Base-by-base conservation (phyloP, 2,113 vertebrate genomes). In the Rhombomys opimus region DNA sequence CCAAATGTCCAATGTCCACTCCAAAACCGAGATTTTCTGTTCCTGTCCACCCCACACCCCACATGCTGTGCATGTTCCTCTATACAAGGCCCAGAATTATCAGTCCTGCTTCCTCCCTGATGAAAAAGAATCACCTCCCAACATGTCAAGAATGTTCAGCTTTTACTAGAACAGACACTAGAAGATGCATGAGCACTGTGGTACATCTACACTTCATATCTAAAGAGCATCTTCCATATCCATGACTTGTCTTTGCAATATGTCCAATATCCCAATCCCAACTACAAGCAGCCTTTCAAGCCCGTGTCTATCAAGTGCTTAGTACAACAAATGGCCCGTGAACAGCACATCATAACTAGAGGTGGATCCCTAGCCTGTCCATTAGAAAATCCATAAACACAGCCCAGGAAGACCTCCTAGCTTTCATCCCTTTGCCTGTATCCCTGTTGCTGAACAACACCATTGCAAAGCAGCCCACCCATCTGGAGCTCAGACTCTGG, bases 81-180 rank as follows among this genome's bases (percentile, higher is more conserved):
- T 75, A 5, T 35, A 35, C 15, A 23, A 93, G 89, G 14, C 67
- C 10, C 52, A 78, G 52, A 9, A 94, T 89, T n/a, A 41, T 25
- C n/a, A 27, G 23, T 27, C 41, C 1, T 61, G 46, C 59, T 76
- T 89, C 61, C 65, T 77, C 54, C 35, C 65, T 80, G 59, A 30
- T 46, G 63, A 95, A 57, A 92, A 23, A 94, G 70, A 91, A 50
- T 90, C 67, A 89, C 52, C 76, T n/a, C 61, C 61, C 0, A 2
- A 63, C 38, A 80, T 94, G 63, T 54, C 78, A 90, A 70, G 32
- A 87, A 87, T 67, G 27, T 50, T 93, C 61, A 85, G 75, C 70
- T 97, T 95, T 96, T 76, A 95, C 35, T 76, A 72, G 57, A 90
- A 90, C 52, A 94, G 87, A 93, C n/a, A 54, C 17, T 20, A 87